Conservation (phyloP, 2,888 invertebrate genomes). For the Oscheius myriophilus region DNA sequence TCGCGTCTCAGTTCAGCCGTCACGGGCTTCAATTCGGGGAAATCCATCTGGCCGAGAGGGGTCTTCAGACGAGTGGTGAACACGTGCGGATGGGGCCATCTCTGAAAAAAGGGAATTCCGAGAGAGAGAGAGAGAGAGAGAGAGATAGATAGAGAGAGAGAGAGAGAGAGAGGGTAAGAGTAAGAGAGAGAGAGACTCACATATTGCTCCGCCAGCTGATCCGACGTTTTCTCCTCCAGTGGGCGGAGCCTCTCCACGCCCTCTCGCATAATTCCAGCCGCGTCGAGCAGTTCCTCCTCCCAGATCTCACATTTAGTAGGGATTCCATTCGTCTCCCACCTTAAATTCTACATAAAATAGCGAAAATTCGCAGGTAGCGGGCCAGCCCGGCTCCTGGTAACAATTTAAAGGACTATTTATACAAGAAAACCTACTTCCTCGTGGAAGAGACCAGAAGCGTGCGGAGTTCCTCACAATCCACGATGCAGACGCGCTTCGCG, state of each 20-base stretch:
- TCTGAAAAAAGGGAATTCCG: too few relatives aligned
- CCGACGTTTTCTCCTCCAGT: slow-evolving; percentile 34
- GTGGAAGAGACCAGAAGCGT: slow-evolving; percentile 33
- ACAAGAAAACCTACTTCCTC: slow-evolving; percentile 24
- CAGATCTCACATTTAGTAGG: slow-evolving; percentile 40
- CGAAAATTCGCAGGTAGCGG: not conserved
- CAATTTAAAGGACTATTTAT: too few relatives aligned
- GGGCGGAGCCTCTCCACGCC: slow-evolving; percentile 24
- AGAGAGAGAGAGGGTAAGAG: too few relatives aligned
- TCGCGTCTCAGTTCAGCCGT: not conserved
- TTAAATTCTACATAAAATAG: not conserved
- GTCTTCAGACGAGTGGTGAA: too few relatives aligned
- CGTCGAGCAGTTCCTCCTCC: slow-evolving; percentile 53
- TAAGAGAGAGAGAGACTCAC: slow-evolving; percentile 6
- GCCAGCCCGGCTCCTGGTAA: too few relatives aligned
- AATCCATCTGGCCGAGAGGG: not conserved
- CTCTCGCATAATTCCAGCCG: slow-evolving; percentile 37
- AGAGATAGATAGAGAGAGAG: too few relatives aligned
- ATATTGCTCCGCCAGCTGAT: slow-evolving; percentile 37
- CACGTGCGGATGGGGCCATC: too few relatives aligned
- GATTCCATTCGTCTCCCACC: slow-evolving; percentile 39
- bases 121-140: too few relatives aligned
- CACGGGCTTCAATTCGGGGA: too few relatives aligned
- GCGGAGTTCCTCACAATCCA: slow-evolving; percentile 47
- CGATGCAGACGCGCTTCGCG: slow-evolving; percentile 49